These are phyloP conservation scores for Encarsia formosa DNA, from an alignment of 2,888 invertebrate species.

Conservation along the genomic window DNA sequence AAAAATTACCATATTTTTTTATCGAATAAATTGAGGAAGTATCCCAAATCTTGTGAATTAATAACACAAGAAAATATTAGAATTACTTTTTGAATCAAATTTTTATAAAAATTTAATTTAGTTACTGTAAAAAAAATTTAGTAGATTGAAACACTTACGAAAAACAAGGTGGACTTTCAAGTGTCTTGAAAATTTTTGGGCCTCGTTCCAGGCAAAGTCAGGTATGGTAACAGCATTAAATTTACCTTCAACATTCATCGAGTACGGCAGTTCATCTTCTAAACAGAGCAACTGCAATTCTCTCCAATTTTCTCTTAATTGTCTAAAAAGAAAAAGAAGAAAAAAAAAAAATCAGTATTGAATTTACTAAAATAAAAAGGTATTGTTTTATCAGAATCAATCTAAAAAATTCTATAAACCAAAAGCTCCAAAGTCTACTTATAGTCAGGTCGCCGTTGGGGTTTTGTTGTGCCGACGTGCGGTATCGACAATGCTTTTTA, in stretches of 20 bases:
- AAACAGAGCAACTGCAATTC: slow-evolving; percentile 11
- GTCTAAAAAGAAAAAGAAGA: slow-evolving; percentile 4
- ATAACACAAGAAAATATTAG: no score
- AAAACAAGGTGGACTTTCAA: slow-evolving; percentile 15
- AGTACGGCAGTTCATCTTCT: slow-evolving; percentile 3
- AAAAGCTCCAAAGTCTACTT: no score
- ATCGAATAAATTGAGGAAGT: background rate
- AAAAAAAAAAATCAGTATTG: no score
- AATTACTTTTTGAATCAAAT: background rate
- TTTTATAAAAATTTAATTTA: background rate
- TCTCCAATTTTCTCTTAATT: slow-evolving; percentile 3
- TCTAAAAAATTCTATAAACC: background rate
- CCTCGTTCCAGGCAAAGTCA: slow-evolving; percentile 8
- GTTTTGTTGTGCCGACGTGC: no score
- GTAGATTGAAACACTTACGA: background rate
- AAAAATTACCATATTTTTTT: no score
- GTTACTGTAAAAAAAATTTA: background rate
- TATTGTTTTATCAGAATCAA: background rate
- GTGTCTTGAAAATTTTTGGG: slow-evolving; percentile 2
- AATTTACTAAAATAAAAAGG: no score
- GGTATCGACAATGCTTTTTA: no score
- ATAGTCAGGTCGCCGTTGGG: no score
- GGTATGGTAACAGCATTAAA: slow-evolving; percentile 9
- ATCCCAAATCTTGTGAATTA: background rate
- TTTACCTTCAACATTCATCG: slow-evolving; percentile 1